Conservation (phyloP, 37 sponge, comb jelly and placozoan species). For the Aplysina aerophoba region DNA sequence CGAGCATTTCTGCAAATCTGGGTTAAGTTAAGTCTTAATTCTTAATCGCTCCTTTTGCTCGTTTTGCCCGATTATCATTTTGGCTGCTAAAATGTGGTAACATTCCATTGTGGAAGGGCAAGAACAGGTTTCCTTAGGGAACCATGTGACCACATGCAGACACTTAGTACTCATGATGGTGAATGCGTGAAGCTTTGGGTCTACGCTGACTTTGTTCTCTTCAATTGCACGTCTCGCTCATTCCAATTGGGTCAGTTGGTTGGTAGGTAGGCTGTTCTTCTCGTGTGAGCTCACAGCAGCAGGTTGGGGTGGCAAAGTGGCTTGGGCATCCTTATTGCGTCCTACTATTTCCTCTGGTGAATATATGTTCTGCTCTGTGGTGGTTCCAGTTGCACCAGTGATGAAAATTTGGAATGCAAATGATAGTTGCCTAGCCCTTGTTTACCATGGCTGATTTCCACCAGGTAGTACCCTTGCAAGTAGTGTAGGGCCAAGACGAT, state of each 20-base stretch:
- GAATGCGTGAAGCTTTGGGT: conserved; percentile 30
- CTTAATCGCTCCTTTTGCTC: conserved; percentile 2
- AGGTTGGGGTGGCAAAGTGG: conserved; percentile 1
- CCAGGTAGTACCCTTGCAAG: conserved; percentile 39
- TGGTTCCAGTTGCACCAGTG: not conserved
- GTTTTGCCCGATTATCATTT: conserved; percentile 43
- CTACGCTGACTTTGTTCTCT: not conserved
- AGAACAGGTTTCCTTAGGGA: conserved; percentile 61
- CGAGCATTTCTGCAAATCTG: conserved; percentile 46
- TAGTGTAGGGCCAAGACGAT: conserved; percentile 40
- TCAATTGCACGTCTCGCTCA: conserved; percentile 29
- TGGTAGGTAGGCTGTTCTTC: conserved; percentile 20
- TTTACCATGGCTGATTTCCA: conserved; percentile 39
- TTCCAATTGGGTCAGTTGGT: not conserved
- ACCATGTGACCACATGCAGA: conserved; percentile 43
- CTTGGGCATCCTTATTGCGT: conserved; percentile 8
- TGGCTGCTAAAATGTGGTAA: conserved; percentile 64
- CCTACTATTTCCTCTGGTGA: conserved; percentile 42
- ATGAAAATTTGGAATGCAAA: not conserved
- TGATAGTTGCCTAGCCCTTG: conserved; percentile 37
- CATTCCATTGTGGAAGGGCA: conserved; percentile 57
- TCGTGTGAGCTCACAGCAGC: conserved; percentile 6
- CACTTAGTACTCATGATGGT: conserved; percentile 34
- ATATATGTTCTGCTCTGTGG: not conserved
- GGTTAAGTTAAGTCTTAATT: conserved; percentile 44